Evolutionary conservation across 2,113 vertebrate genomes (phyloP).

Genomic region (Beaufortia kweichowensis): DNA sequence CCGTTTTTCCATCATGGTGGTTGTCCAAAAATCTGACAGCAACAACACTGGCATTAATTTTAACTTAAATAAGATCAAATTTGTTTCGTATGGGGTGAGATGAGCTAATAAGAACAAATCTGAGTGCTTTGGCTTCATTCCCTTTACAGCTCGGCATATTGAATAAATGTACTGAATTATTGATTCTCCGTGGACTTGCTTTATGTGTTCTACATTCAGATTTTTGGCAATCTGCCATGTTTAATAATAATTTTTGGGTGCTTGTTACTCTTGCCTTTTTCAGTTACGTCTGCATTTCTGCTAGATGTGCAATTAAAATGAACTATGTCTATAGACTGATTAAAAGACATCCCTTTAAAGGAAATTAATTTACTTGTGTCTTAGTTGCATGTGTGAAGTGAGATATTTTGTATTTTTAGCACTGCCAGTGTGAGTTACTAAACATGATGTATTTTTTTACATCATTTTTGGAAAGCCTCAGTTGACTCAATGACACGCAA

Average conservation of each 20-base stretch:
- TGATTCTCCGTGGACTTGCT: neutral
- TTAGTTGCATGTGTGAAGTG: too few relatives aligned
- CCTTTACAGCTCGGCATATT: constrained; percentile 17
- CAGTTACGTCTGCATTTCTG: too few relatives aligned
- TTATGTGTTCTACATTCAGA: neutral
- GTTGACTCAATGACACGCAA: neutral
- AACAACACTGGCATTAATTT: neutral
- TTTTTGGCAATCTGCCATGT: neutral
- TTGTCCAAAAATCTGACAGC: neutral
- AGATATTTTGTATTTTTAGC: too few relatives aligned
- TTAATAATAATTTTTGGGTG: constrained; percentile 6
- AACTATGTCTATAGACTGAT: too few relatives aligned
- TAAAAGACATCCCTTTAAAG: too few relatives aligned
- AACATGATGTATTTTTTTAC: neutral
- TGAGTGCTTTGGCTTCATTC: neutral
- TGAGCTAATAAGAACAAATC: constrained; percentile 23
- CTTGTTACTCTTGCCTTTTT: neutral
- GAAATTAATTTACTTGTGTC: too few relatives aligned
- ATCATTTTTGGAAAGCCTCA: neutral
- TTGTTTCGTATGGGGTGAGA: neutral
- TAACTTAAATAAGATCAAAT: neutral
- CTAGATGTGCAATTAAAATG: too few relatives aligned
- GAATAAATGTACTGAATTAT: constrained; percentile 18
- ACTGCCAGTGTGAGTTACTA: too few relatives aligned
- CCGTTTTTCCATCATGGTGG: neutral